phyloP scores from a whole-genome alignment of 2,113 vertebrate species.

The Mystacornis crossleyi region DNA sequence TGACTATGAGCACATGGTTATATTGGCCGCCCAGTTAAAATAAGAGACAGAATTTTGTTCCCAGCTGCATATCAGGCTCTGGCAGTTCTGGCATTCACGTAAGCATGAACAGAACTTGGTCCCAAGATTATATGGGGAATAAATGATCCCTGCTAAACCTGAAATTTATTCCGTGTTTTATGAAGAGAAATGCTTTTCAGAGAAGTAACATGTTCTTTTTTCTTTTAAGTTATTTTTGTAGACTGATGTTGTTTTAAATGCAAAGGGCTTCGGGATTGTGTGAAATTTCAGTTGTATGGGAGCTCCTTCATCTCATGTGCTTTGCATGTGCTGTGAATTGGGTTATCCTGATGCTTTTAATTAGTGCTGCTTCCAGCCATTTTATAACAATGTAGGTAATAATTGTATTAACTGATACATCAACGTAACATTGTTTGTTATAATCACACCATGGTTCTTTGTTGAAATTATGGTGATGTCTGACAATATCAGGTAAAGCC shows the following conservation, averaged over 20 bases:
- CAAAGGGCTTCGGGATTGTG: background rate
- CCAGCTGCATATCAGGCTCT: background rate
- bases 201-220: background rate
- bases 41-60: background rate
- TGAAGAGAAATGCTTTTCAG: background rate
- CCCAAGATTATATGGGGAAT: background rate
- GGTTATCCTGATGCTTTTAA: constrained; percentile 52
- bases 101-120: background rate
- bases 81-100: background rate
- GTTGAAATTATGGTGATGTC: constrained; percentile 46
- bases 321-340: constrained; percentile 55
- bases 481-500: constrained; percentile 56
- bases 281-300: background rate
- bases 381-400: constrained; percentile 30
- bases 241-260: background rate
- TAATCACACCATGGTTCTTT: constrained; percentile 42
- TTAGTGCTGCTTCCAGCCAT: constrained; percentile 61
- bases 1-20: background rate
- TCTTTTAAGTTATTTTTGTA: background rate
- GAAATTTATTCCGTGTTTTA: background rate
- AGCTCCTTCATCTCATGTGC: constrained; percentile 42
- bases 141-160: background rate
- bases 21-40: background rate
- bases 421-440: constrained; percentile 60
- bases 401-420: constrained; percentile 66